phyloP scores from a whole-genome alignment of 2,797 vertebrate genomes.

The Naso thynnoides region DNA sequence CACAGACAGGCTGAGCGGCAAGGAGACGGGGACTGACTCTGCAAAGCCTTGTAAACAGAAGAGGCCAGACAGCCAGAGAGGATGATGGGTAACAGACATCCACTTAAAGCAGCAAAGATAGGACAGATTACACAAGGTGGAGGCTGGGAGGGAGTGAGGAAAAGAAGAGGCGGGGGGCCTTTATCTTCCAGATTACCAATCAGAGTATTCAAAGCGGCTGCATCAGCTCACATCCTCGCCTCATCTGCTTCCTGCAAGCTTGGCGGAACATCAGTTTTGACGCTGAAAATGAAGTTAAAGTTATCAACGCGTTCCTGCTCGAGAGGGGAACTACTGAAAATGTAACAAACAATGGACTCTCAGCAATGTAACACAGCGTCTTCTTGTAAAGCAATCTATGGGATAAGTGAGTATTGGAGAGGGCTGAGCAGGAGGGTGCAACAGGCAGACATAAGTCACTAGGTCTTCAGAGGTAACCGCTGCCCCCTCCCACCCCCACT shows the following conservation, averaged over 20 bases:
- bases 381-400: constrained; percentile 36
- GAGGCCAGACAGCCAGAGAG: constrained; percentile 71
- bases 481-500: constrained; percentile 27
- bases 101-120: constrained; percentile 75
- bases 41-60: constrained; percentile 79
- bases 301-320: constrained; percentile 16
- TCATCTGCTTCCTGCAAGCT: constrained; percentile 13
- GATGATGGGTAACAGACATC: constrained; percentile 81
- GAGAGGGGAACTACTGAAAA: constrained; percentile 42
- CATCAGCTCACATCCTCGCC: not conserved
- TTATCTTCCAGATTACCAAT: constrained; percentile 29
- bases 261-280: constrained; percentile 15
- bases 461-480: constrained; percentile 29
- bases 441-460: constrained; percentile 39
- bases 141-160: constrained; percentile 35
- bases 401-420: constrained; percentile 21
- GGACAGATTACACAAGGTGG: constrained; percentile 55
- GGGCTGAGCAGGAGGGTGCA: constrained; percentile 26
- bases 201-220: constrained; percentile 29
- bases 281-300: constrained; percentile 13
- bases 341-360: constrained; percentile 51
- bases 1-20: constrained; percentile 59
- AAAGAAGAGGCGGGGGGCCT: constrained; percentile 10
- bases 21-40: constrained; percentile 56
- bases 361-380: constrained; percentile 44